A percentile compares a stretch with the other conserved stretches of the same genome.
Evolutionary conservation across 2,113 vertebrate species (phyloP).

Genomic region (Falcunculus frontatus): DNA sequence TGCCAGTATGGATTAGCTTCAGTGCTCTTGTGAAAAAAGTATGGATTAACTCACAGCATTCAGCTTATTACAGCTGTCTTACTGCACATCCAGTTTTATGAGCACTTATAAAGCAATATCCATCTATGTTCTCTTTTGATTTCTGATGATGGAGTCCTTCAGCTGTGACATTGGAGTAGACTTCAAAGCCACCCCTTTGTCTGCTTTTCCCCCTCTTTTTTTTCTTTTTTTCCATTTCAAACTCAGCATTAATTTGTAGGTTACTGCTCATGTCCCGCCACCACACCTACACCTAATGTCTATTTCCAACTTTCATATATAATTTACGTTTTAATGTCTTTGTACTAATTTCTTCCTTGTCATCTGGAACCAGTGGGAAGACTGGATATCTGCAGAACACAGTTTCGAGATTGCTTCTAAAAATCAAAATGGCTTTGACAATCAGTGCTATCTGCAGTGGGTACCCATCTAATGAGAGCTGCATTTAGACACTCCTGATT

Average conservation of each 20-base stretch:
- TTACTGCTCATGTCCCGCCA: neutral
- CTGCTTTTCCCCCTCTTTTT: neutral
- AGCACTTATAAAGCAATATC: constrained; percentile 19
- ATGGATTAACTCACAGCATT: constrained; percentile 38
- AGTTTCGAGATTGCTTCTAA: neutral
- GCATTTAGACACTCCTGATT: neutral
- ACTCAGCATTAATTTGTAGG: neutral
- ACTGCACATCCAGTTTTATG: neutral
- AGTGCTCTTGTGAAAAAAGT: neutral
- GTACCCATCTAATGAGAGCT: neutral
- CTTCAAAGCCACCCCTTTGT: neutral
- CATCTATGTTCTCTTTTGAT: neutral
- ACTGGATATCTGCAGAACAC: neutral
- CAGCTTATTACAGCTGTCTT: constrained; percentile 6
- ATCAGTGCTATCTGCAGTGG: neutral
- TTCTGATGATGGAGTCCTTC: constrained; percentile 4
- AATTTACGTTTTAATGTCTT: neutral
- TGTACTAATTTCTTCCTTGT: neutral
- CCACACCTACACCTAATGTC: neutral
- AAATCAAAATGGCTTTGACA: neutral
- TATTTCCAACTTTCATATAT: neutral
- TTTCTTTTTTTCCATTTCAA: neutral
- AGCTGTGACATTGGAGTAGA: neutral
- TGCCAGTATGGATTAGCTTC: constrained; percentile 40
- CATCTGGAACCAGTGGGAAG: neutral